Conservation (phyloP, 2,888 invertebrate genomes). For the Pyrocoelia pectoralis region DNA sequence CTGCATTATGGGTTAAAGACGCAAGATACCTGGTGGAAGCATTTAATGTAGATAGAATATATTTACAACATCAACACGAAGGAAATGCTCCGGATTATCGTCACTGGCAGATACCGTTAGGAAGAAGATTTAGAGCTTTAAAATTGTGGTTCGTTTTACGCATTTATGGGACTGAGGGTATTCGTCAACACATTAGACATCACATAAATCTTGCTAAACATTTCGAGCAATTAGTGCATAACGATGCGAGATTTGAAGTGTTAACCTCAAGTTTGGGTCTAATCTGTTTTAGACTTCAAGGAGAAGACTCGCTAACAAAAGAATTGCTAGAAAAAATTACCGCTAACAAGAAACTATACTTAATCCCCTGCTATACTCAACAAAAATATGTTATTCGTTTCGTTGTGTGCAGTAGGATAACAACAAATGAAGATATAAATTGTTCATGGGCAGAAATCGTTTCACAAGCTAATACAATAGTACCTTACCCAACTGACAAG, state of each 20-base stretch:
- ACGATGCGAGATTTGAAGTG: constrained; percentile 88
- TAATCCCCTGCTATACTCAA: constrained; percentile 89
- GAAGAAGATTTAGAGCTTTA: constrained; percentile 89
- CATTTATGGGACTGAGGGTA: constrained; percentile 85
- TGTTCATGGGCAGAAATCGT: constrained; percentile 88
- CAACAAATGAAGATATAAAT: constrained; percentile 81
- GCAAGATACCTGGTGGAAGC: constrained; percentile 91
- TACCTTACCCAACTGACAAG: neutral
- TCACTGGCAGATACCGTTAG: constrained; percentile 97
- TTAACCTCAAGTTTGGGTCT: constrained; percentile 91
- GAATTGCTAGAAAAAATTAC: constrained; percentile 83
- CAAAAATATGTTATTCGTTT: constrained; percentile 87
- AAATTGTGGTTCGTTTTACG: constrained; percentile 96
- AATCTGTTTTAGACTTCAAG: constrained; percentile 96
- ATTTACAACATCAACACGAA: constrained; percentile 93
- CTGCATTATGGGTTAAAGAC: constrained; percentile 95
- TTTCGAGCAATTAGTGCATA: constrained; percentile 79
- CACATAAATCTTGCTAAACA: constrained; percentile 87
- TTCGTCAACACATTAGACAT: constrained; percentile 85
- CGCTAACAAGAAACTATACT: constrained; percentile 87
- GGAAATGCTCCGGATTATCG: constrained; percentile 92
- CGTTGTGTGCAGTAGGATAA: constrained; percentile 87
- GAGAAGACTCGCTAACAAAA: constrained; percentile 83
- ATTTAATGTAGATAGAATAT: constrained; percentile 96
- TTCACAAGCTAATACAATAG: constrained; percentile 48